Evolutionary conservation across 2,113 vertebrate species (phyloP), one percentile per base, ranked within the genome.

Genomic region (Aspiorhynchus laticeps): DNA sequence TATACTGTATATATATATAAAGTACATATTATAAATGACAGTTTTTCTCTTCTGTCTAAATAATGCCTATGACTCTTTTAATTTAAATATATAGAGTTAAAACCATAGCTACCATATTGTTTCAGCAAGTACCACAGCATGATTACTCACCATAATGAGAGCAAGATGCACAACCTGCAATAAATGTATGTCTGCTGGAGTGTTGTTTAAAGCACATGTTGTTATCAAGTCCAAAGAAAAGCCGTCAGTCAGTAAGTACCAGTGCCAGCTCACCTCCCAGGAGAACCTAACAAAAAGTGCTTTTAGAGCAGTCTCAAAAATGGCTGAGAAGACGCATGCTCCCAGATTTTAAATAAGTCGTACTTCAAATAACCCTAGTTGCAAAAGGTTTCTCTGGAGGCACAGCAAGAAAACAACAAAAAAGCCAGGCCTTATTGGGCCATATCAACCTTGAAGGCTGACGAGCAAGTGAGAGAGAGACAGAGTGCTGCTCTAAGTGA

Each of bases 291-390:
- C 92, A 93, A 91, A 87, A 94, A 93, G 92, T 91, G 93, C 88
- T 94, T 94, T 93, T 93, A 92, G 93, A 92, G 88, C 91, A 92
- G 90, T 93, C 83, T 69, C 91, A 91, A 89, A 93, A 91, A 93
- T 46, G 87, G 89, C 89, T 91, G 90, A 90, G 89, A 91, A 84
- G 88, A 87, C 88, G 90, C 86, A 93, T 93, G 90, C 93, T 88
- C 91, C 80, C 88, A 90, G 93, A 93, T 94, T 94, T 92, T 92
- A 92, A 94, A 94, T 94, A 91, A 94, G 92, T 91, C 88, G 83
- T 87, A 91, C 91, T 91, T 93, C 91, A 94, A 94, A 93, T 91
- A 93, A 93, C 92, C 87, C 87, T 88, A 87, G 89, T 87, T 86
- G 83, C 90, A 89, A 93, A 89, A 88, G 90, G 89, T 90, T 75